Evolutionary conservation across 2,113 vertebrate species (phyloP), one percentile per base, ranked within the genome.

Genomic region (Vombatus ursinus): DNA sequence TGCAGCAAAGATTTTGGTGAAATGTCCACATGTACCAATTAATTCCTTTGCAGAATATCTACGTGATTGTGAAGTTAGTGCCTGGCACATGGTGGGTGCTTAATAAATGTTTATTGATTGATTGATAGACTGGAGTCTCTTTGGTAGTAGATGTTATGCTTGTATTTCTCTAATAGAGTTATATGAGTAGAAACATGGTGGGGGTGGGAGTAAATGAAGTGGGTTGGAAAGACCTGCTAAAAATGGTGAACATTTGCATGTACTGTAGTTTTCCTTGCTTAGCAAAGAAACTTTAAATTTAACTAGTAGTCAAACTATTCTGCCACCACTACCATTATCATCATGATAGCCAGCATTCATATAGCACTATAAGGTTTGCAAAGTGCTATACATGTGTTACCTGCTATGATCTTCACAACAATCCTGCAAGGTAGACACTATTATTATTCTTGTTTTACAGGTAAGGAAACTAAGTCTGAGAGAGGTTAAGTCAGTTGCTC

Each of bases 211-310:
- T 3, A 91, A 84, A 1, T 84, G 68, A 22, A 47, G 52, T 14
- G 44, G 19, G 12, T n/a, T 8, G 23, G 51, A 1, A 28, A 90
- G 51, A 91, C 54, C 24, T 52, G 25, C 44, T 49, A 2, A 44
- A 44, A 51, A 31, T 1, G 8, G 48, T 52, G 0, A 16, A 25
- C 89, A 52, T 3, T 0, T 26, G 50, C 37, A 24, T 3, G 9
- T 54, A 90, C 37, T 84, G 19, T 84, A 44, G 16, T 84, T 84
- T 0, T 0, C 0, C 3, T 84, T 50, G 50, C 44, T 95, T 50
- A 51, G 8, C 31, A 84, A 92, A 91, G 52, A 37, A 61, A 95
- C 52, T 53, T 91, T 91, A 95, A 31, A 90, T 50, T 54, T 90
- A 1, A 48, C 48, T 37, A 44, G 16, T 44, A 8, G 16, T 84